phyloP scores from a whole-genome alignment of 2,797 vertebrate species.

The Rhabdomys pumilio region DNA sequence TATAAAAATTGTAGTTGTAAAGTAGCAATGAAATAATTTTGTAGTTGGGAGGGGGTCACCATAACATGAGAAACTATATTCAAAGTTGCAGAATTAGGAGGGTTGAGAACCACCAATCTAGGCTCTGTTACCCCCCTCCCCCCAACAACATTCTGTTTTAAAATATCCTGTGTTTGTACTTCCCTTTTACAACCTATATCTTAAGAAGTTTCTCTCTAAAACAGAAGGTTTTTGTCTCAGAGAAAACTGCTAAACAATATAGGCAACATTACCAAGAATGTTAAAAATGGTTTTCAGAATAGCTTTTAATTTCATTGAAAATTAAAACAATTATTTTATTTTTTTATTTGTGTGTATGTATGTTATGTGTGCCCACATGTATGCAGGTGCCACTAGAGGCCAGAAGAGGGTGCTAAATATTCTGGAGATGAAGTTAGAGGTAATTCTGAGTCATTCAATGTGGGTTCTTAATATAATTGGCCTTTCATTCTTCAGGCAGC shows the following conservation, averaged over 20 bases:
- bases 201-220: not conserved
- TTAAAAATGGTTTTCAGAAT: conserved; percentile 49
- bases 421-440: not conserved
- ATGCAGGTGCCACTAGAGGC: not conserved
- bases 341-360: not conserved
- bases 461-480: no score
- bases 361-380: not conserved
- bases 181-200: not conserved
- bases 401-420: not conserved
- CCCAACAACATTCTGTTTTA: not conserved
- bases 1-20: not conserved
- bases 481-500: not conserved
- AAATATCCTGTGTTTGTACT: not conserved
- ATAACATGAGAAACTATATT: not conserved
- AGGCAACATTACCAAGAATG: not conserved
- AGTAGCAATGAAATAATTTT: not conserved
- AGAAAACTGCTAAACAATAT: not conserved
- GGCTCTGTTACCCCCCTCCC: no score
- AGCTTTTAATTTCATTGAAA: not conserved
- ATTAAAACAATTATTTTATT: not conserved
- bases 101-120: not conserved
- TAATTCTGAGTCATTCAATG: not conserved
- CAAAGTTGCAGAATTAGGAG: not conserved
- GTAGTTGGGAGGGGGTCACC: not conserved
- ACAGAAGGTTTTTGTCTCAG: not conserved